A percentile compares a stretch with the other conserved stretches of the same genome.
Conservation (phyloP, 1,140 invertebrate genomes). For the Episyrphus balteatus region DNA sequence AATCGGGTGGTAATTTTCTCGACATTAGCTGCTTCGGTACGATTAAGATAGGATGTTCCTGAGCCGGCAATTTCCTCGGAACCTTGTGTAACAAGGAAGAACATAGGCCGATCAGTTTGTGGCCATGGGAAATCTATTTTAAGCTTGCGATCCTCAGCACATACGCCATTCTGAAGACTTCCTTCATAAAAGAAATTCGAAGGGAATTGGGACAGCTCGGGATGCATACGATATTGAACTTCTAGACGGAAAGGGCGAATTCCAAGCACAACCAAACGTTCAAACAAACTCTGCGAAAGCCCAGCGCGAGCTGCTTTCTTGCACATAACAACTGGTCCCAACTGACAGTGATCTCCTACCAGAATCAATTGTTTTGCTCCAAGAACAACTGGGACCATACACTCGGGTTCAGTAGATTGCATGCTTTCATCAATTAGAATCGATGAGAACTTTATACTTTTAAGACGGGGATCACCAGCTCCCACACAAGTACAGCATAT, state of each 20-base stretch:
- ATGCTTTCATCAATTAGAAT: slow-evolving; percentile 96
- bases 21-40: slow-evolving; percentile 96
- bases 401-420: slow-evolving; percentile 96
- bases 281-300: slow-evolving; percentile 94
- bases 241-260: slow-evolving; percentile 90
- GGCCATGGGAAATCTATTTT: slow-evolving; percentile 99
- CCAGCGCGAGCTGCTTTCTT: slow-evolving; percentile 97
- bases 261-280: slow-evolving; percentile 90
- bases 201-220: slow-evolving; percentile 91
- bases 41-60: slow-evolving; percentile 96
- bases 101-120: slow-evolving; percentile 91
- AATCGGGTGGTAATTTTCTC: slow-evolving; percentile 95
- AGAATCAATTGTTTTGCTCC: slow-evolving; percentile 94
- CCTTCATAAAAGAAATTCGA: slow-evolving; percentile 99
- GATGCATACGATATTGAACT: slow-evolving; percentile 99
- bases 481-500: slow-evolving; percentile 99
- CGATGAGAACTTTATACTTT: slow-evolving; percentile 88
- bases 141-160: slow-evolving; percentile 81
- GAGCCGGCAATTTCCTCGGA: slow-evolving; percentile 98
- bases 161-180: slow-evolving; percentile 95
- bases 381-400: slow-evolving; percentile 96
- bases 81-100: slow-evolving; percentile 96
- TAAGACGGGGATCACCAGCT: slow-evolving; percentile 87
- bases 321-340: slow-evolving; percentile 98
- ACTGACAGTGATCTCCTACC: slow-evolving; percentile 97